Evolutionary conservation across 2,888 invertebrate genomes (phyloP), one percentile per base, ranked within the genome.

Genomic region (Leptopterna dolabrata): DNA sequence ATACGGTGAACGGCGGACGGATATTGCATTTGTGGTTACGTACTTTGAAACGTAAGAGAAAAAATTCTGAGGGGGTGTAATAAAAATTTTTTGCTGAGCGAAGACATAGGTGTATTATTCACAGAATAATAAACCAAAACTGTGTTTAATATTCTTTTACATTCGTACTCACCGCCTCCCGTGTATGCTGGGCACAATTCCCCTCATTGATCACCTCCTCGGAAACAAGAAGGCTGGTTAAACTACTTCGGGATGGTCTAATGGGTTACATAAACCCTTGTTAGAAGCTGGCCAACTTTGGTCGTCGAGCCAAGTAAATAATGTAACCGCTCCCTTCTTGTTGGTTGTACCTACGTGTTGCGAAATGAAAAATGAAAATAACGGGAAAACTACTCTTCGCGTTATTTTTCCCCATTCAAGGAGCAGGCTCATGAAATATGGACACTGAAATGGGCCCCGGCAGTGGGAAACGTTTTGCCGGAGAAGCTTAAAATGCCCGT

Each of bases 401-500:
- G 6, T 55, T 55, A 55, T 19, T 19, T 55, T 55, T 55, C 19
- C 55, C 19, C 55, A 55, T 19, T 55, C 19, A 55, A 19, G 55
- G 16, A 55, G 19, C 11, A 19, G 16, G 29, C 29, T 29, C 73
- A 73, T 73, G 73, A 73, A 73, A 73, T 36, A 73, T 73, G 73
- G 16, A 73, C 73, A 29, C 29, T 73, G 29, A 29, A 36, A 73
- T 36, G 29, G 73, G 29, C 29, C n/a, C 29, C n/a, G n/a, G 29
- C 30, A 36, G 73, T 29, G 73, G 73, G 29, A 73, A 73, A 29
- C 29, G 73, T 73, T 73, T 73, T 73, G 29, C 36, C 36, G 16
- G 30, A 73, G 36, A 36, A 73, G 73, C 30, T 36, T 73, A 73
- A 73, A 73, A 73, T 73, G 36, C 73, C 73, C 73, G 73, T 36